Evolutionary conservation across 2,888 invertebrate species (phyloP).

Genomic region (Nomada fucata): DNA sequence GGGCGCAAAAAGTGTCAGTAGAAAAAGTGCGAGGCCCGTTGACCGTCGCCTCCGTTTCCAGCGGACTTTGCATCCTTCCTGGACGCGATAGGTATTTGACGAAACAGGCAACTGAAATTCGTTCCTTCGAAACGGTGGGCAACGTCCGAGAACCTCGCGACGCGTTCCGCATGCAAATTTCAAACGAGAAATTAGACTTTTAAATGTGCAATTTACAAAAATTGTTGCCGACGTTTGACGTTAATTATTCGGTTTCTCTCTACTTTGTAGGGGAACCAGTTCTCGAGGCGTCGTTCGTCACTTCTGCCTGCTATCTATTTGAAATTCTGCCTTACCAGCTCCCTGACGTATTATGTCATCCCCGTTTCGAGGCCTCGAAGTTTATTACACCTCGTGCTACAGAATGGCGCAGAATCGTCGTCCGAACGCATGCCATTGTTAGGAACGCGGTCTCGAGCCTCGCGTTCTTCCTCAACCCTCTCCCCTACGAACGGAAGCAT

Average conservation of each 20-base stretch:
- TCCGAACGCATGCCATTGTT: not conserved
- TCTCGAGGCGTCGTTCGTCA: not conserved
- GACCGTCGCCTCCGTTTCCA: constrained; percentile 33
- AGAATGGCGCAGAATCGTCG: not conserved
- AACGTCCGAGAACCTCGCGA: not conserved
- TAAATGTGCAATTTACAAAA: not conserved
- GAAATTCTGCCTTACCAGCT: not conserved
- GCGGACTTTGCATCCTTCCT: constrained; percentile 8
- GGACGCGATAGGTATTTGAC: not conserved
- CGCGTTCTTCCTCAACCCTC: not conserved
- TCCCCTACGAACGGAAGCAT: not conserved
- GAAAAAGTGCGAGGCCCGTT: constrained; percentile 25
- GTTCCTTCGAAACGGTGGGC: not conserved
- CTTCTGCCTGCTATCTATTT: not conserved
- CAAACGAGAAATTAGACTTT: not conserved
- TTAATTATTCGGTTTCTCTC: not conserved
- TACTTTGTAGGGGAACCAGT: not conserved
- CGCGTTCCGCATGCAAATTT: no score
- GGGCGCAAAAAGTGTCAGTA: not conserved
- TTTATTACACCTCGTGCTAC: not conserved
- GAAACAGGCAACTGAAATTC: not conserved
- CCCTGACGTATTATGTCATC: not conserved
- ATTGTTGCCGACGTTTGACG: not conserved
- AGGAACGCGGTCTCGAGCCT: not conserved
- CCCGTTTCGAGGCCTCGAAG: not conserved